phyloP scores from a whole-genome alignment of 2,113 vertebrate species.

The Burhinus oedicnemus region DNA sequence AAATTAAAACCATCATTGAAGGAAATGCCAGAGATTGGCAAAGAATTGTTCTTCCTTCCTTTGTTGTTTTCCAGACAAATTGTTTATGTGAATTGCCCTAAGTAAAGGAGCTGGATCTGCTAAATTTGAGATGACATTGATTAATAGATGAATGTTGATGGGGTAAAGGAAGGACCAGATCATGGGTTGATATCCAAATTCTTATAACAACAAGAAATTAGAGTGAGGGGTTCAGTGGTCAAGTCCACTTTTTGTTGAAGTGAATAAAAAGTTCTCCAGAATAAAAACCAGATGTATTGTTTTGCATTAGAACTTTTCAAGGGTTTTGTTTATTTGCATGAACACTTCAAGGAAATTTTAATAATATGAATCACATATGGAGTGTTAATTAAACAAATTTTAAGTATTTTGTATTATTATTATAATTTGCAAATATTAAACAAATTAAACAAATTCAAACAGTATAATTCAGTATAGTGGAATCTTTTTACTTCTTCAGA shows the following conservation, averaged over 20 bases:
- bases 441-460: not conserved
- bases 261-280: not conserved
- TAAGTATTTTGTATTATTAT: too few relatives aligned
- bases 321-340: not conserved
- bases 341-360: not conserved
- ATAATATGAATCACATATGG: not conserved
- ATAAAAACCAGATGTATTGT: not conserved
- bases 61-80: not conserved
- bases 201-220: not conserved
- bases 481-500: not conserved
- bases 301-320: not conserved
- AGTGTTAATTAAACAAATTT: not conserved
- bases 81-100: not conserved
- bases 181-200: not conserved
- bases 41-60: not conserved
- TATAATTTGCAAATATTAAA: not conserved
- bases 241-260: not conserved
- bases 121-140: not conserved
- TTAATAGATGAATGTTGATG: not conserved
- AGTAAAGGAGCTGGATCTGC: not conserved
- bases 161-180: not conserved
- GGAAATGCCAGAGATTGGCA: not conserved
- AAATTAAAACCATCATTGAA: not conserved
- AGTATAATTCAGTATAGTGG: not conserved
- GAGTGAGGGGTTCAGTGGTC: fast-evolving